These are phyloP conservation scores for Sebastes matsubarae DNA, from an alignment of 2,797 vertebrate species.

Conservation along the genomic window DNA sequence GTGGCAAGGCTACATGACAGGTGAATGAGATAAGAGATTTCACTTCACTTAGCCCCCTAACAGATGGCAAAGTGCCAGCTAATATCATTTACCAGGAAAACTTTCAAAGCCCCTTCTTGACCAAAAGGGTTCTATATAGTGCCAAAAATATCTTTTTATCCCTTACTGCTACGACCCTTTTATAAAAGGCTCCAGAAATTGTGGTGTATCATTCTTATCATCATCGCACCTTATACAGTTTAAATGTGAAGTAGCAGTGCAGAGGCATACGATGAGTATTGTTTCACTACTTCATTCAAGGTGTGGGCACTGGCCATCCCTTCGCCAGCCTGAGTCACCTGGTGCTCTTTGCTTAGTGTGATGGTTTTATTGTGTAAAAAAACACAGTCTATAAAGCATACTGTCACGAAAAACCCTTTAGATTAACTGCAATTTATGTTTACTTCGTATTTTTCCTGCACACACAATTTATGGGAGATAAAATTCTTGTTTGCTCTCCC, in stretches of 20 bases:
- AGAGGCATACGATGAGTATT: constrained; percentile 29
- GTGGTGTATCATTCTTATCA: not conserved
- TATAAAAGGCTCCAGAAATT: not conserved
- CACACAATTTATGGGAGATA: not conserved
- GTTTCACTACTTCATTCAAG: constrained; percentile 34
- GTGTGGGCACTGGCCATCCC: constrained; percentile 35
- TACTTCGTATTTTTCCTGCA: not conserved
- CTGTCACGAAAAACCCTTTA: not conserved
- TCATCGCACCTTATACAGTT: not conserved
- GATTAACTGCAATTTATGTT: not conserved
- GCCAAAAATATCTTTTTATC: not conserved
- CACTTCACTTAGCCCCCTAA: constrained; percentile 10
- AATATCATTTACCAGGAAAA: not conserved
- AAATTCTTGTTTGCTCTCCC: not conserved
- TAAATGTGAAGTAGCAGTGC: constrained; percentile 16
- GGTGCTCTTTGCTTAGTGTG: not conserved
- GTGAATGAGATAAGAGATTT: constrained; percentile 32
- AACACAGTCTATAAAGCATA: not conserved
- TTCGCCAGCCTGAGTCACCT: constrained; percentile 37
- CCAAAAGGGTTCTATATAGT: not conserved
- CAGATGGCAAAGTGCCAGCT: not conserved
- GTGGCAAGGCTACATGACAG: constrained; percentile 4
- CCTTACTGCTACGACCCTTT: not conserved
- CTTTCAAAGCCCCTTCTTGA: not conserved
- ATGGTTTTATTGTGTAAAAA: not conserved